Percentiles rank a stretch among this genome's conserved stretches.
Evolutionary conservation across 1,140 invertebrate species (phyloP).

Genomic region (Sitophilus oryzae): DNA sequence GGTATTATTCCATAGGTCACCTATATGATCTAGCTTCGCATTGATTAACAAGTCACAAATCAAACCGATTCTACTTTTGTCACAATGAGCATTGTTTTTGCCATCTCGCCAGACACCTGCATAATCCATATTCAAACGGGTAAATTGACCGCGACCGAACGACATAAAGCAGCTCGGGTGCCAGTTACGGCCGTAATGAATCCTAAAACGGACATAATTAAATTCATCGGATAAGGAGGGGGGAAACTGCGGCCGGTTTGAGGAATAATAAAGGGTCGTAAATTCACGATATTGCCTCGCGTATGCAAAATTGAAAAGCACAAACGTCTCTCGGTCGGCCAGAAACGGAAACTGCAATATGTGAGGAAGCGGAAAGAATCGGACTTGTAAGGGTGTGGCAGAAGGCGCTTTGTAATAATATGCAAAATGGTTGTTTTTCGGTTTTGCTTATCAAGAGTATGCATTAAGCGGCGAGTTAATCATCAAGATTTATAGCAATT

Average conservation of each 20-base stretch:
- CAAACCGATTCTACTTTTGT: no score
- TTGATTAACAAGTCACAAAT: no score
- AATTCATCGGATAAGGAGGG: slow-evolving; percentile 11
- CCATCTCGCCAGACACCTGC: no score
- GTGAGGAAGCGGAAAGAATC: slow-evolving; percentile 2
- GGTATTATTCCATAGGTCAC: no score
- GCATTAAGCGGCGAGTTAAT: no score
- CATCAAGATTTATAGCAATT: no score
- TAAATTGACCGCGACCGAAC: background rate
- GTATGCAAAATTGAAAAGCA: slow-evolving; percentile 11
- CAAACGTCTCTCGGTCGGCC: slow-evolving; percentile 1
- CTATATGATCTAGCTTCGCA: no score
- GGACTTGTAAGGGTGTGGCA: background rate
- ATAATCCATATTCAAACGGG: background rate
- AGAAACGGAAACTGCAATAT: slow-evolving; percentile 14
- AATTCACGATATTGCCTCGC: slow-evolving; percentile 7
- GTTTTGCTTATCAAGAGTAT: background rate
- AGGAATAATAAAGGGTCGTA: slow-evolving; percentile 11
- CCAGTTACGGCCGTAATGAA: slow-evolving; percentile 1
- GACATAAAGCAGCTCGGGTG: background rate
- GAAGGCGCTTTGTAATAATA: background rate
- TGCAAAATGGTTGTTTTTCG: background rate
- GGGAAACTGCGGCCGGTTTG: slow-evolving; percentile 8
- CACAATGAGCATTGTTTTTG: no score
- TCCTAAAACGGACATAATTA: slow-evolving; percentile 6